These are phyloP conservation scores for Amiota communis DNA, from an alignment of 2,888 invertebrate species.

Conservation along the genomic window DNA sequence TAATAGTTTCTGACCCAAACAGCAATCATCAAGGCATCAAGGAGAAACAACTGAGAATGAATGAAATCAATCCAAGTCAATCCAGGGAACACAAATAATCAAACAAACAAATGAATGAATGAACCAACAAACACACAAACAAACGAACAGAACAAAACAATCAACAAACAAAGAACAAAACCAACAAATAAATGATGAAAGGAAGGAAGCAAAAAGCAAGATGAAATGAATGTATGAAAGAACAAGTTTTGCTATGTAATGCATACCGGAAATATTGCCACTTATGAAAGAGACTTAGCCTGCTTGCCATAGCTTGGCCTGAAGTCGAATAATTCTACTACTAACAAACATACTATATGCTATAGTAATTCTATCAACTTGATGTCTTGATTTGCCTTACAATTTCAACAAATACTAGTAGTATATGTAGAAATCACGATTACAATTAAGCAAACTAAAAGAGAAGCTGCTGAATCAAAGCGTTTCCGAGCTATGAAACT, in stretches of 20 bases:
- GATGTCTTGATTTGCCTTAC: too few relatives aligned
- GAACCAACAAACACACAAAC: neutral
- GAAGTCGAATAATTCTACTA: too few relatives aligned
- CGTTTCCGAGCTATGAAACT: neutral
- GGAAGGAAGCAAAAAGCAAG: neutral
- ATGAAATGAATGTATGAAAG: neutral
- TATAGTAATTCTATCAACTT: too few relatives aligned
- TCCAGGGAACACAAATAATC: neutral
- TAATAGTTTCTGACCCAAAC: neutral
- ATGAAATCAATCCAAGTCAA: too few relatives aligned
- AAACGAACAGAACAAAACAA: constrained; percentile 3
- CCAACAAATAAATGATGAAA: constrained; percentile 3
- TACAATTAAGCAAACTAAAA: constrained; percentile 59
- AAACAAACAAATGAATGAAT: neutral
- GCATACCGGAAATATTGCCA: constrained; percentile 20
- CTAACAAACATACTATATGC: too few relatives aligned
- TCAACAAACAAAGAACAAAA: constrained; percentile 19
- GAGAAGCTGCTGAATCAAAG: too few relatives aligned
- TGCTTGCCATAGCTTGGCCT: too few relatives aligned
- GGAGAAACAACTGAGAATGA: too few relatives aligned
- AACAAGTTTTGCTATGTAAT: constrained; percentile 22
- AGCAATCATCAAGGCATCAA: too few relatives aligned
- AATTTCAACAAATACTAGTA: too few relatives aligned
- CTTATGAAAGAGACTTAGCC: too few relatives aligned
- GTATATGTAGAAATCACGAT: constrained; percentile 59